Conservation (phyloP, 2,888 invertebrate species). For the Zele albiditarsus region DNA sequence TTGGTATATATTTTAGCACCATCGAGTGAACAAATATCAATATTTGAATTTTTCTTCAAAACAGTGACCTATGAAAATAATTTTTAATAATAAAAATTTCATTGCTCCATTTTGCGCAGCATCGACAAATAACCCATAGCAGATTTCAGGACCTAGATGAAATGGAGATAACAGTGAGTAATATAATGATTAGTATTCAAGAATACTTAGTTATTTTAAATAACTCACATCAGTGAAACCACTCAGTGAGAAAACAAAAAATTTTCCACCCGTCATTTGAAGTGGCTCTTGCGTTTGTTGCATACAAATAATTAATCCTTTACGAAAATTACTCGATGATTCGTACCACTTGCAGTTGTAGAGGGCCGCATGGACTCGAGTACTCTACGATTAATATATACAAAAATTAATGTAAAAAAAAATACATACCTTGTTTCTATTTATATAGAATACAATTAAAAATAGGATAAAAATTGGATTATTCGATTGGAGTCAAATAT, state of each 20-base stretch:
- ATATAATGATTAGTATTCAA: constrained; percentile 1
- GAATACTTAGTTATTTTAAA: neutral
- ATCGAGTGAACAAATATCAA: neutral
- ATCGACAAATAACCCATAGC: constrained; percentile 52
- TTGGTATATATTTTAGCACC: neutral
- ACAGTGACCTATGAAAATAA: no score
- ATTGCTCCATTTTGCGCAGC: constrained; percentile 45
- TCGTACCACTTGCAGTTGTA: constrained; percentile 76
- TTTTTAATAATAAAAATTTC: neutral
- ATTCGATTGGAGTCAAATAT: no score
- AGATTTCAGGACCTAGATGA: constrained; percentile 47
- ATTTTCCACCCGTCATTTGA: constrained; percentile 75
- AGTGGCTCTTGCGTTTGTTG: constrained; percentile 74
- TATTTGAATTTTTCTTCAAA: neutral
- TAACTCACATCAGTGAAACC: constrained; percentile 74
- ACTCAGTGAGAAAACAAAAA: constrained; percentile 74
- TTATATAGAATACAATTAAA: no score
- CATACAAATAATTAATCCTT: constrained; percentile 74
- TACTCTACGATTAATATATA: constrained; percentile 68
- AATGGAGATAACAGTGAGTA: constrained; percentile 3
- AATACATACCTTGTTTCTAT: no score
- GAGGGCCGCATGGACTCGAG: constrained; percentile 73
- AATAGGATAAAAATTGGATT: no score
- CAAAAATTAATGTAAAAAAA: no score
- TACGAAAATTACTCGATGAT: constrained; percentile 73